Percentiles rank a stretch among this genome's conserved stretches.
These are phyloP conservation scores for Austrolebias charrua DNA, from an alignment of 2,797 vertebrate species.

Conservation along the genomic window DNA sequence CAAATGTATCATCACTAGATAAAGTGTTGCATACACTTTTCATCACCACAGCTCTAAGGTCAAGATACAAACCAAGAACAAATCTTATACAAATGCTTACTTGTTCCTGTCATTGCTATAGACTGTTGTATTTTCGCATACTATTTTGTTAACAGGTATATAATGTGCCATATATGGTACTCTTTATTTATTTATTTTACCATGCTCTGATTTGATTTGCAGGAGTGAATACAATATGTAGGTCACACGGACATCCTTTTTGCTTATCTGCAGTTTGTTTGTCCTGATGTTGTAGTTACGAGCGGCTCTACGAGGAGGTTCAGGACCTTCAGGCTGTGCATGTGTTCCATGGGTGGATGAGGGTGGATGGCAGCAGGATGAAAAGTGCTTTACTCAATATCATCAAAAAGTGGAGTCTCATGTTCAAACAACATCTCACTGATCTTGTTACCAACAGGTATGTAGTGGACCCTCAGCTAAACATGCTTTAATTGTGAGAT, in stretches of 20 bases:
- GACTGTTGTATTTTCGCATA: too few relatives aligned
- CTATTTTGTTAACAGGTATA: too few relatives aligned
- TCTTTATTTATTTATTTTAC: not conserved
- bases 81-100: too few relatives aligned
- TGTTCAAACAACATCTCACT: slow-evolving; percentile 94
- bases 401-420: slow-evolving; percentile 91
- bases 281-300: slow-evolving; percentile 68
- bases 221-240: not conserved
- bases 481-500: too few relatives aligned
- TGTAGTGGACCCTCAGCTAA: not conserved
- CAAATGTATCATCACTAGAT: too few relatives aligned
- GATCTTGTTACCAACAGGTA: slow-evolving; percentile 86
- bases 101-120: too few relatives aligned
- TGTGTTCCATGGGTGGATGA: slow-evolving; percentile 88
- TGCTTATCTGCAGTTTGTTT: not conserved
- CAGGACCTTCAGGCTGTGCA: slow-evolving; percentile 74
- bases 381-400: slow-evolving; percentile 86
- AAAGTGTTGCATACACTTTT: too few relatives aligned
- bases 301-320: slow-evolving; percentile 86
- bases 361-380: slow-evolving; percentile 82
- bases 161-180: too few relatives aligned
- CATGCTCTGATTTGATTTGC: not conserved
- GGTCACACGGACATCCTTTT: not conserved
- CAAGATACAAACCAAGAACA: too few relatives aligned
- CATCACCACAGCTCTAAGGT: too few relatives aligned